Percentiles rank a stretch among this genome's conserved stretches.
phyloP scores from a whole-genome alignment of 2,113 vertebrate genomes.

The Pelmatolapia mariae region DNA sequence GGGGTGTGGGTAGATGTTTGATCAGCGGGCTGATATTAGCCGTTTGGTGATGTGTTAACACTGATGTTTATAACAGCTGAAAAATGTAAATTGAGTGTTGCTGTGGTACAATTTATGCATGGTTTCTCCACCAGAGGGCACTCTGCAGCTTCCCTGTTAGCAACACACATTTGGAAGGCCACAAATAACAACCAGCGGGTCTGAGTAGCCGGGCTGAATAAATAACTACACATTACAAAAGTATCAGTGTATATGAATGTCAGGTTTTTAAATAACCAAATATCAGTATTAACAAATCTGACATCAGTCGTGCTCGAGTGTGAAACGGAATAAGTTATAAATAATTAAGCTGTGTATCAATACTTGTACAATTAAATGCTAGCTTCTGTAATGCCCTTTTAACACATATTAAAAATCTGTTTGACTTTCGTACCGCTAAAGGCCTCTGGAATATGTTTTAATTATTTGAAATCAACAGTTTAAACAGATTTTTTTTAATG shows the following conservation, averaged over 20 bases:
- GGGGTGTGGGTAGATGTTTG: neutral
- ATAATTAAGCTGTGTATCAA: neutral
- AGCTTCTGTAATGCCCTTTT: neutral
- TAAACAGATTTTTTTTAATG: neutral
- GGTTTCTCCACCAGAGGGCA: neutral
- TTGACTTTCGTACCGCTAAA: accelerated
- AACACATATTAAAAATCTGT: neutral
- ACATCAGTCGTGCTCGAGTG: neutral
- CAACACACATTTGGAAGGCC: neutral
- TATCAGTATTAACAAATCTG: neutral
- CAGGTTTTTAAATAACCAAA: neutral
- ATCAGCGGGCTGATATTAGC: neutral
- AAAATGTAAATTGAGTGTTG: neutral
- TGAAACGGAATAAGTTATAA: neutral
- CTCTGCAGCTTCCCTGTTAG: neutral
- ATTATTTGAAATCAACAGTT: neutral
- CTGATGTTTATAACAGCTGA: neutral
- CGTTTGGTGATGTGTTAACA: neutral
- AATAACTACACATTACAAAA: neutral
- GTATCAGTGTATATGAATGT: neutral
- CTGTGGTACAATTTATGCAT: neutral
- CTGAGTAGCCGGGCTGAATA: neutral
- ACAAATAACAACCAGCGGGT: neutral
- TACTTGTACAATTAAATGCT: neutral
- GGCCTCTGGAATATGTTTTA: neutral